Evolutionary conservation across 2,888 invertebrate genomes (phyloP), one percentile per base, ranked within the genome.

Genomic region (Diogma glabrata): DNA sequence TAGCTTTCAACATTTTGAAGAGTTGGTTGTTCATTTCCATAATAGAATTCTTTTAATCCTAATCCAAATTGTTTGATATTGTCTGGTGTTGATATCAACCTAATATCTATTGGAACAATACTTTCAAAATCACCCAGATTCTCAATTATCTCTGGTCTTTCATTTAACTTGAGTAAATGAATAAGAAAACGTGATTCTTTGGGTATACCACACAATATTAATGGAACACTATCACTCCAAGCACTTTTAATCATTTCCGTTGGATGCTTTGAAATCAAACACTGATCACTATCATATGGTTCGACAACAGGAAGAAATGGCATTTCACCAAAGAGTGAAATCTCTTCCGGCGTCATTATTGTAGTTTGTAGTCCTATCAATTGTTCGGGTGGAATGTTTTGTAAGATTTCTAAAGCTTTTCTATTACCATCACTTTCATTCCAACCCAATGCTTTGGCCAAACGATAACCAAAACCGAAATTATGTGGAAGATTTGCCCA

Each of bases 401-500:
- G 43, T 43, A 43, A 43, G n/a, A 43, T 20, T 22, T 43, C 22
- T 8, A 43, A 43, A 12, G 43, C 43, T n/a, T 22, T 43, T 43
- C 23, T 23, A 2, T 3, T 9, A 8, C 22, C n/a, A 4, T 43
- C 43, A 12, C 14, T 8, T 1, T 43, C 43, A 6, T 43, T 43
- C 43, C 43, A 43, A 3, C 43, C 43, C 9, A 43, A 5, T n/a
- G 22, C n/a, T 43, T 43, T 43, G 1, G 43, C 43, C 8, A 43
- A 5, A 14, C 14, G 3, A n/a, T n/a, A 22, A n/a, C n/a, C n/a
- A n/a, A n/a, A n/a, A n/a, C n/a, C n/a, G n/a, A n/a, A n/a, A 6
- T 9, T 8, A 40, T 63, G 57, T 14, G 63, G 61, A 16, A 61
- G 4, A 19, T 10, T 40, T 3, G 67, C 64, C 69, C 68, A 70